Evolutionary conservation across 2,113 vertebrate genomes (phyloP), one percentile per base, ranked within the genome.

Genomic region (Dicerorhinus sumatrensis): DNA sequence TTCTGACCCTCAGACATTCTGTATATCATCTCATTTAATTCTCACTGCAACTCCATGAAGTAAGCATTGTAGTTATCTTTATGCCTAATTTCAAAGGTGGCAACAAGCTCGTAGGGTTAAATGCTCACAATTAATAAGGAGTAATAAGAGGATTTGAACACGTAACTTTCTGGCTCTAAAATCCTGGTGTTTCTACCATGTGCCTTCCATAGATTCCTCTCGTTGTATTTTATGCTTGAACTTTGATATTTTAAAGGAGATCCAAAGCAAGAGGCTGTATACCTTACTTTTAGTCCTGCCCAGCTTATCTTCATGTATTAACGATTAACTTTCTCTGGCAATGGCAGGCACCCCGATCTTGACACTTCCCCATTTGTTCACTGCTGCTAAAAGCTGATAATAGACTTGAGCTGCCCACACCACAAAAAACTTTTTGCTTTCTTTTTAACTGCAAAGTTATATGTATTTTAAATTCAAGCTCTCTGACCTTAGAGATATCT

Each of bases 241-340:
- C 67, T 90, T 97, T 81, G 82, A 51, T 81, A 91, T 95, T 93
- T 97, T 95, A 60, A 93, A 93, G 36, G 23, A 42, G 69, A 91
- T 72, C 93, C 60, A 69, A 73, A 94, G 36, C 75, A 67, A 93
- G 51, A 96, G 33, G 7, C 60, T 62, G 4, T 94, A 42, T 36
- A 70, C 33, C 16, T 91, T 92, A 48, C 93, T 67, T 92, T 88
- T 70, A 73, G 77, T 33, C 48, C 84, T 86, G 63, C 60, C 18
- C 18, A 63, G 63, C 91, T 97, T 97, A 97, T 97, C 97, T 94
- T 96, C 69, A 73, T 33, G 33, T 39, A 94, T 84, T 87, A 98
- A 97, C 20, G 18, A 96, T 96, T 96, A 96, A 97, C 91, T 94
- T 97, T 94, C 33, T 95, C 73, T 88, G 93, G 92, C 82, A 97